Evolutionary conservation across 2,888 invertebrate species (phyloP), one percentile per base, ranked within the genome.

Genomic region (Aleiodes testaceus): DNA sequence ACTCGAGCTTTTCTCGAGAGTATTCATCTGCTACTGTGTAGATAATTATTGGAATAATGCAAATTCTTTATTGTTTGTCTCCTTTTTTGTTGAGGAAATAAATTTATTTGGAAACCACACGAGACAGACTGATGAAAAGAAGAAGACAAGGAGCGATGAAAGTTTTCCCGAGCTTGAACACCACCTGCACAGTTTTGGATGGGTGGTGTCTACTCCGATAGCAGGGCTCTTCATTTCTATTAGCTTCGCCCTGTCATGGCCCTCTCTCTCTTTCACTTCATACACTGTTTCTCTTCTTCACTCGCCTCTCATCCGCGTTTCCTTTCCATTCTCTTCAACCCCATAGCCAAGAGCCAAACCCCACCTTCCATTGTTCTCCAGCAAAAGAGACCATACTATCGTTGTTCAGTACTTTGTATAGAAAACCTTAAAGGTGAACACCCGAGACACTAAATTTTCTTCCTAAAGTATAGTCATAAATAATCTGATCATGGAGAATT

Each of bases 171-270:
- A 68, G 49, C 66, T 47, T 69, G 53, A 50, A 64, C 66, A 65
- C 69, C 78, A 75, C 76, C 75, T 75, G 76, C 69, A 72, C 49
- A 59, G 59, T 59, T 59, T 59, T 59, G 42, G 59, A 42, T 59
- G 69, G 30, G 77, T 79, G 77, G 76, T 79, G 77, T 77, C 74
- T 77, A 59, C 78, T 78, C 76, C 80, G 83, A 82, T 80, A 80
- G 78, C 77, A 64, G 68, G 72, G 78, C 82, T 80, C 82, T 83
- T 82, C 81, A 79, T 83, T 83, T 83, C 84, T 82, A 83, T 83
- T 83, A 83, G 79, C 81, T 76, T 79, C 76, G 66, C 78, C 75
- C 79, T 76, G 77, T 77, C 72, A 75, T 53, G 20, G 30, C 66
- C 44, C 63, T 50, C 42, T 55, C 26, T n/a, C 20, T 30, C 26